Evolutionary conservation across 2,113 vertebrate species (phyloP).

Genomic region (Dendropsophus ebraccatus): DNA sequence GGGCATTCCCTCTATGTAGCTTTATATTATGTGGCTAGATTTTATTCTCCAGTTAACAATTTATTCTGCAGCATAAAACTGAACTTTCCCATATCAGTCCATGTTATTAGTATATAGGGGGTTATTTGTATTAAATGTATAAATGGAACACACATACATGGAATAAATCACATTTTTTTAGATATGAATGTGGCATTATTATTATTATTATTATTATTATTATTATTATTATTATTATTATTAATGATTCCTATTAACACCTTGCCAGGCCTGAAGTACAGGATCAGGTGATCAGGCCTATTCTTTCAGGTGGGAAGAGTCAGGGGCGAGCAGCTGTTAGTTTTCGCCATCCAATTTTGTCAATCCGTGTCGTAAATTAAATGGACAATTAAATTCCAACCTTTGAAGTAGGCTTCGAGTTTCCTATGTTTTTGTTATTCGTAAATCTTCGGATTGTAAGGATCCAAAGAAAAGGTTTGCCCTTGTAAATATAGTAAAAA

Average conservation of each 20-base stretch:
- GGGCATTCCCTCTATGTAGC: background rate
- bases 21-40: background rate
- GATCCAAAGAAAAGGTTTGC: slow-evolving; percentile 9
- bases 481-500: slow-evolving; percentile 30
- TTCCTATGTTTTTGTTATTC: slow-evolving; percentile 39
- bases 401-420: slow-evolving; percentile 9
- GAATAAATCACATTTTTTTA: too few species aligned
- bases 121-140: background rate
- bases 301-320: slow-evolving; percentile 13
- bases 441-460: slow-evolving; percentile 14
- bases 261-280: background rate
- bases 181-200: too few species aligned
- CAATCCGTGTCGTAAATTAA: slow-evolving; percentile 22
- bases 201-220: too few species aligned
- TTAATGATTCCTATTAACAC: background rate
- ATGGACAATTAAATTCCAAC: slow-evolving; percentile 32
- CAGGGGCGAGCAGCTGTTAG: background rate
- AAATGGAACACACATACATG: too few species aligned
- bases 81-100: background rate
- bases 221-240: too few species aligned
- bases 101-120: background rate
- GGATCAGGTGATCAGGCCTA: slow-evolving; percentile 9
- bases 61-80: background rate
- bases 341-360: slow-evolving; percentile 20
- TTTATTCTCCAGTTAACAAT: background rate